Conservation (phyloP, 1,140 invertebrate genomes). For the Tyrophagus putrescentiae region DNA sequence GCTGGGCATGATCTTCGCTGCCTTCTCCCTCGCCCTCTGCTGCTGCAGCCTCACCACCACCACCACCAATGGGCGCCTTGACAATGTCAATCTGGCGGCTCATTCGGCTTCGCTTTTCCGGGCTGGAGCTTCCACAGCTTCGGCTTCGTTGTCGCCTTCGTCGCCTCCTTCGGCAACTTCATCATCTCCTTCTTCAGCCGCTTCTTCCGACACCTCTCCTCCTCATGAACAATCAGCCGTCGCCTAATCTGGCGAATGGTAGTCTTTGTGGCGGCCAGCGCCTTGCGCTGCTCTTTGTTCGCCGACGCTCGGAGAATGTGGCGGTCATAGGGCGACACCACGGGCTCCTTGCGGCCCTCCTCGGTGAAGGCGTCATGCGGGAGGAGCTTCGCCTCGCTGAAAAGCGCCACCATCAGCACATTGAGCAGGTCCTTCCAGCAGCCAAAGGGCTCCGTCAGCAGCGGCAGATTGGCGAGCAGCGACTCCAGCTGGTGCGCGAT, state of each 20-base stretch:
- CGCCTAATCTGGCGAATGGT: neutral
- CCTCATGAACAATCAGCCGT: neutral
- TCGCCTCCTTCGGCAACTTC: neutral
- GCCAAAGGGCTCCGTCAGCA: conserved; percentile 9
- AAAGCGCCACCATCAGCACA: conserved; percentile 7
- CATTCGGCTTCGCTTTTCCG: neutral
- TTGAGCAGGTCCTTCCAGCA: conserved; percentile 18
- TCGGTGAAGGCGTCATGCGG: neutral
- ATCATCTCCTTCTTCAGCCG: neutral
- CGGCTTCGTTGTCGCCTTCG: neutral
- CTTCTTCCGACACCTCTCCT: neutral
- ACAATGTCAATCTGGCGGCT: no score
- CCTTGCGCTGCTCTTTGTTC: neutral
- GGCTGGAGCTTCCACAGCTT: neutral
- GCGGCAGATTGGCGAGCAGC: neutral
- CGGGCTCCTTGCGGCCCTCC: neutral
- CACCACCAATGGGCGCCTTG: no score
- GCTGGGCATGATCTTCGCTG: neutral
- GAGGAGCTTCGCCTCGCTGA: neutral
- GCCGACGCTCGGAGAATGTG: neutral
- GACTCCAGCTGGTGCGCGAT: neutral
- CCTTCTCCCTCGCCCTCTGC: neutral
- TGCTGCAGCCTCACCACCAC: no score
- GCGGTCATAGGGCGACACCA: neutral
- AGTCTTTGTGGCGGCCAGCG: neutral